Evolutionary conservation across 1,140 invertebrate species (phyloP), one percentile per base, ranked within the genome.

Genomic region (Drosophila neocordata): DNA sequence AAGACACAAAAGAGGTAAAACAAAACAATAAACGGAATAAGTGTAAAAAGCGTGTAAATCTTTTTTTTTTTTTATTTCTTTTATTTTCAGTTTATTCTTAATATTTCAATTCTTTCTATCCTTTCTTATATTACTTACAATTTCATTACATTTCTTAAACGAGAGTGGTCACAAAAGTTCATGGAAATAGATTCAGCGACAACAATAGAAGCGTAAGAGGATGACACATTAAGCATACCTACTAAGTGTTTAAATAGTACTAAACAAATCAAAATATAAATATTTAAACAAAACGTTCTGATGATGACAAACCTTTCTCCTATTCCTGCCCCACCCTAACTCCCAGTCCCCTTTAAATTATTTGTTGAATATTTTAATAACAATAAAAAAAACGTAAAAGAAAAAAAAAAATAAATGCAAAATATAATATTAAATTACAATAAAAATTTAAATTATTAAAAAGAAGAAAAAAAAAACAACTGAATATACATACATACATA

Each of bases 241-340:
- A 34, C 15, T 56, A 56, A 56, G 53, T 56, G 53, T 34, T 56
- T 56, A 56, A 56, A 56, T 56, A 56, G 53, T 56, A 18, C 24
- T 34, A 56, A 31, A 56, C 13, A 56, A 56, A 56, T 56, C 53
- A 56, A 56, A 56, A 56, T 56, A 56, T 34, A 27, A 56, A 56
- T 56, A 56, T 27, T 11, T 34, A 15, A 56, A 56, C 53, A 56
- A 34, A 7, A 13, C 20, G 31, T 20, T 48, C 41, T 20, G 18
- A 48, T 15, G 41, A 48, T 48, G 41, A 48, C 41, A 15, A 48
- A 15, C 41, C 6, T 7, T 44, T 13, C 13, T 18, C 41, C 15
- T 20, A 15, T 18, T 1, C 7, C 15, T n/a, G 2, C 13, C 15
- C 9, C 27, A 3, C 15, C 41, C 15, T 4, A 5, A 4, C 4